Evolutionary conservation across 1,140 invertebrate genomes (phyloP).

Genomic region (Muscidifurax raptorellus): DNA sequence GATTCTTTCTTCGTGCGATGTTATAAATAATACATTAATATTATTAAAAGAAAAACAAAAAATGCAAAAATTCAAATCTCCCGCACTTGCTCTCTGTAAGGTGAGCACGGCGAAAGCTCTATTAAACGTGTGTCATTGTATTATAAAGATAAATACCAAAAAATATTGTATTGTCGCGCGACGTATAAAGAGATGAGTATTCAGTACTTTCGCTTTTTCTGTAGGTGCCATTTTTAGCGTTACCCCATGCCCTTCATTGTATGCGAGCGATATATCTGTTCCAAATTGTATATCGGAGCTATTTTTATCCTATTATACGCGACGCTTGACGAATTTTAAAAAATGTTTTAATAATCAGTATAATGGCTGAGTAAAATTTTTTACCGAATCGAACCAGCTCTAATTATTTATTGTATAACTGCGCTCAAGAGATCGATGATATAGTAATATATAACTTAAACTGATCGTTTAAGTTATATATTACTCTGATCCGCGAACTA

Average conservation of each 20-base stretch:
- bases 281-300: not conserved
- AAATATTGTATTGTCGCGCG: conserved; percentile 43
- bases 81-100: not conserved
- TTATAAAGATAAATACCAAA: conserved; percentile 45
- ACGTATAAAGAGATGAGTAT: conserved; percentile 4
- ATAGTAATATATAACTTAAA: no score
- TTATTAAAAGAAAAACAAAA: not conserved
- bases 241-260: not conserved
- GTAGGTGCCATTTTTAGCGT: conserved; percentile 32
- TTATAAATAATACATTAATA: not conserved
- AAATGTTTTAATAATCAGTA: not conserved
- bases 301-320: no score
- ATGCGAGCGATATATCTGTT: not conserved
- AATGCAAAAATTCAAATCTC: not conserved
- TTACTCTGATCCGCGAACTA: not conserved
- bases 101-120: not conserved
- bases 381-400: not conserved
- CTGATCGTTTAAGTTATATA: no score
- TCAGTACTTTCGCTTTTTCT: conserved; percentile 32
- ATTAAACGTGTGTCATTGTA: conserved; percentile 53
- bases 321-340: not conserved
- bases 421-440: no score
- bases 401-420: not conserved
- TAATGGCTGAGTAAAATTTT: not conserved
- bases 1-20: conserved; percentile 1